Percentiles rank a stretch among this genome's conserved stretches.
Evolutionary conservation across 1,140 invertebrate species (phyloP).

Genomic region (Stegodyphus mimosarum): DNA sequence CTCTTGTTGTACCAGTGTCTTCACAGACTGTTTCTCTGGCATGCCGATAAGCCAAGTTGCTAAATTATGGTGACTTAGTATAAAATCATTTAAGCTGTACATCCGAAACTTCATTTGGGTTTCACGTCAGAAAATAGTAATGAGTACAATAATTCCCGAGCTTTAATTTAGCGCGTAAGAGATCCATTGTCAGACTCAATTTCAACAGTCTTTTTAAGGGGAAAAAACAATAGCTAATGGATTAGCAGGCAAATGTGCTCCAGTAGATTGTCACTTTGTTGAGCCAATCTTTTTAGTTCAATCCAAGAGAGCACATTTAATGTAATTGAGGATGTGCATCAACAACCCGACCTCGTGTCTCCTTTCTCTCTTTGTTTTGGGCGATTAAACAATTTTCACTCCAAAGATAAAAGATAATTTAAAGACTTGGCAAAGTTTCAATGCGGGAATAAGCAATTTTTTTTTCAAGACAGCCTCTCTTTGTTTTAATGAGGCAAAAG

Average conservation of each 20-base stretch:
- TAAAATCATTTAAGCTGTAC: too few species aligned
- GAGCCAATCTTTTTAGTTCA: conserved; percentile 28
- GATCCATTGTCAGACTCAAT: conserved; percentile 15
- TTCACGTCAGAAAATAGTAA: too few species aligned
- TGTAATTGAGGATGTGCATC: conserved; percentile 35
- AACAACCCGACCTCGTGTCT: conserved; percentile 17
- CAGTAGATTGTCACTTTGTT: conserved; percentile 41
- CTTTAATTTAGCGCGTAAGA: conserved; percentile 16
- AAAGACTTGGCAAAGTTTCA: not conserved
- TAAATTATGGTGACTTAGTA: too few species aligned
- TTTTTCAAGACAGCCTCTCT: not conserved
- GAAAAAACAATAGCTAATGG: conserved; percentile 32
- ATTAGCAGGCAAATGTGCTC: conserved; percentile 32
- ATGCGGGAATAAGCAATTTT: not conserved
- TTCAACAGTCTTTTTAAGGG: not conserved
- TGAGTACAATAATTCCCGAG: not conserved
- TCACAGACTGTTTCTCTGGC: too few species aligned
- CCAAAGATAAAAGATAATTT: conserved; percentile 17
- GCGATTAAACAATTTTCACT: conserved; percentile 32
- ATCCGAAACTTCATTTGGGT: too few species aligned
- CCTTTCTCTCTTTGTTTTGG: conserved; percentile 14
- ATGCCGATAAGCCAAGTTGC: too few species aligned
- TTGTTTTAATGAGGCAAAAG: not conserved
- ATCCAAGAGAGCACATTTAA: conserved; percentile 23
- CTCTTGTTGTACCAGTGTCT: too few species aligned